Evolutionary conservation across 2,888 invertebrate genomes (phyloP).

Genomic region (Drosophila lutescens): DNA sequence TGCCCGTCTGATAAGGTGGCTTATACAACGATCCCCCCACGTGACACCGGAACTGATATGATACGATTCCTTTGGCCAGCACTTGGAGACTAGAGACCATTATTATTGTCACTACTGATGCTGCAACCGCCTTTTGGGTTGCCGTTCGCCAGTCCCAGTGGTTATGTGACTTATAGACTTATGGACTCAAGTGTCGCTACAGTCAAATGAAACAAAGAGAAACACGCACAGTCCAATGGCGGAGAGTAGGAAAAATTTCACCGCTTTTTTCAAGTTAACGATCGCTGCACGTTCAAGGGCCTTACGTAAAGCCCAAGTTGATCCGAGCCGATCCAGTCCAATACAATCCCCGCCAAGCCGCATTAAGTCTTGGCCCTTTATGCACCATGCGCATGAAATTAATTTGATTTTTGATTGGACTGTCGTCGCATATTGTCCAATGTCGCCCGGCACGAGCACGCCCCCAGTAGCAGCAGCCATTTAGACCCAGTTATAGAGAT

Average conservation of each 20-base stretch:
- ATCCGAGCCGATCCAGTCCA: not conserved
- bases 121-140: slow-evolving; percentile 1
- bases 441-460: slow-evolving; percentile 12
- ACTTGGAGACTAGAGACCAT: not conserved
- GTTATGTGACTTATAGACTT: slow-evolving; percentile 59
- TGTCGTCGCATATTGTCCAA: slow-evolving; percentile 57
- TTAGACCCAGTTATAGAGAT: slow-evolving; percentile 7
- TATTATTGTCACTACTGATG: not conserved
- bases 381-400: slow-evolving; percentile 54
- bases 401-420: slow-evolving; percentile 46
- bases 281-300: slow-evolving; percentile 75
- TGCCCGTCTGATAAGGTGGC: slow-evolving; percentile 34
- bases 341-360: not conserved
- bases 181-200: slow-evolving; percentile 45
- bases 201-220: slow-evolving; percentile 51
- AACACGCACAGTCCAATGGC: slow-evolving; percentile 3
- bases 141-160: slow-evolving; percentile 16
- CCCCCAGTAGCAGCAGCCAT: slow-evolving; percentile 38
- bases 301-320: slow-evolving; percentile 62
- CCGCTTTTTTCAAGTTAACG: slow-evolving; percentile 61
- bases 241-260: slow-evolving; percentile 68
- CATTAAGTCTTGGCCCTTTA: slow-evolving; percentile 58
- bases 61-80: not conserved
- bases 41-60: slow-evolving; percentile 18
- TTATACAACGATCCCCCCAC: slow-evolving; percentile 22